Percentiles rank a stretch among this genome's conserved stretches.
Conservation (phyloP, 2,113 vertebrate genomes). For the Antigone vipio region DNA sequence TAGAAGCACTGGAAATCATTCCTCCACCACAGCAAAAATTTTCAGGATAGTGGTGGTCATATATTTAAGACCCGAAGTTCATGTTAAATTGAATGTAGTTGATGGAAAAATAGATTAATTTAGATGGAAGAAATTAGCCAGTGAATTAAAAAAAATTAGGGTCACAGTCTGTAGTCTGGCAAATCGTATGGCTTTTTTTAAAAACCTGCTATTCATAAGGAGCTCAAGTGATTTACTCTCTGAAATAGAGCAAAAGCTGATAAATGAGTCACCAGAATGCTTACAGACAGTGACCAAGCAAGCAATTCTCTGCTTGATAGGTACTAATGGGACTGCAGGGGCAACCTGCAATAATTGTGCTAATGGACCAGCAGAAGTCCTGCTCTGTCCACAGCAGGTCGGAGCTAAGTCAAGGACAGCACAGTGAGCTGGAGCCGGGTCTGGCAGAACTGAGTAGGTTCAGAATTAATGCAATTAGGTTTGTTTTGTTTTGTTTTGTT, state of each 20-base stretch:
- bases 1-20: slow-evolving; percentile 5
- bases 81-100: slow-evolving; percentile 25
- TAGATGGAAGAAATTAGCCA: slow-evolving; percentile 33
- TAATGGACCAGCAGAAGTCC: slow-evolving; percentile 23
- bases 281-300: slow-evolving; percentile 20
- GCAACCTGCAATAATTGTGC: not conserved
- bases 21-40: not conserved
- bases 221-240: slow-evolving; percentile 45
- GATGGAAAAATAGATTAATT: slow-evolving; percentile 33
- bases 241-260: slow-evolving; percentile 28
- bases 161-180: not conserved
- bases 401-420: not conserved
- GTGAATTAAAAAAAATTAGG: not conserved
- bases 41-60: not conserved
- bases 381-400: not conserved
- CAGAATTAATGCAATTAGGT: not conserved
- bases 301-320: slow-evolving; percentile 20
- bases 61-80: not conserved
- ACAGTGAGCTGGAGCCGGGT: not conserved
- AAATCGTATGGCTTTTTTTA: not conserved
- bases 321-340: slow-evolving; percentile 22
- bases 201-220: slow-evolving; percentile 11
- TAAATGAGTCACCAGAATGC: slow-evolving; percentile 44
- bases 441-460: not conserved
- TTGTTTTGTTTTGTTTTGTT: not conserved